A percentile compares a stretch with the other conserved stretches of the same genome.
phyloP scores from a whole-genome alignment of 2,113 vertebrate genomes.

The Morone chrysops region DNA sequence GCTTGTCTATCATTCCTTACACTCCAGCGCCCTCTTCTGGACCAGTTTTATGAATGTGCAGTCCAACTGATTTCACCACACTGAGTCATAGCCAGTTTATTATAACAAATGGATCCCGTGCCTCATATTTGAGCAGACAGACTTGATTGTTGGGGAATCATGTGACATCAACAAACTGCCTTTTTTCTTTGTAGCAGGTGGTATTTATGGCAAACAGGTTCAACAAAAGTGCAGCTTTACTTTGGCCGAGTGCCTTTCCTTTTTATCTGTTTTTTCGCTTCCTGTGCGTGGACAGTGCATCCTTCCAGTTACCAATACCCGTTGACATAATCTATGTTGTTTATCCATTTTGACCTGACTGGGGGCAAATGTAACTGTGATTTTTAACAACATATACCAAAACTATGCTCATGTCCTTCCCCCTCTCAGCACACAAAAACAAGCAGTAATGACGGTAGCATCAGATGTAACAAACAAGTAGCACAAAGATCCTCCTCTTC shows the following conservation, averaged over 20 bases:
- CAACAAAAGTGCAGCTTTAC: conserved; percentile 13
- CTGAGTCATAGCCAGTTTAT: not conserved
- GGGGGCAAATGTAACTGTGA: no score
- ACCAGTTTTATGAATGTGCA: not conserved
- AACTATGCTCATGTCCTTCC: not conserved
- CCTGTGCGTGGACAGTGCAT: not conserved
- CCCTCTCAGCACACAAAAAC: not conserved
- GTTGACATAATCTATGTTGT: not conserved
- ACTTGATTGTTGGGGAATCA: not conserved
- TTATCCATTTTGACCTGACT: not conserved
- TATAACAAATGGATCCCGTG: not conserved
- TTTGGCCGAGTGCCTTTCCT: not conserved
- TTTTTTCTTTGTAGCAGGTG: not conserved
- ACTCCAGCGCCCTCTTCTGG: conserved; percentile 41
- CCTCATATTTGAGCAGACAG: not conserved
- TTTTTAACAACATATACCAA: no score
- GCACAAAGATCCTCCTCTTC: not conserved
- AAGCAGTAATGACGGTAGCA: not conserved
- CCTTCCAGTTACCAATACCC: not conserved
- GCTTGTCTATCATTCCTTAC: not conserved
- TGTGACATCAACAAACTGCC: not conserved
- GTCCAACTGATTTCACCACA: not conserved
- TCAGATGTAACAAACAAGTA: not conserved
- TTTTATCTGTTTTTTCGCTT: not conserved
- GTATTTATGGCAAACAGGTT: conserved; percentile 19